Evolutionary conservation across 2,888 invertebrate genomes (phyloP), one percentile per base, ranked within the genome.

Genomic region (Tinea pellionella): DNA sequence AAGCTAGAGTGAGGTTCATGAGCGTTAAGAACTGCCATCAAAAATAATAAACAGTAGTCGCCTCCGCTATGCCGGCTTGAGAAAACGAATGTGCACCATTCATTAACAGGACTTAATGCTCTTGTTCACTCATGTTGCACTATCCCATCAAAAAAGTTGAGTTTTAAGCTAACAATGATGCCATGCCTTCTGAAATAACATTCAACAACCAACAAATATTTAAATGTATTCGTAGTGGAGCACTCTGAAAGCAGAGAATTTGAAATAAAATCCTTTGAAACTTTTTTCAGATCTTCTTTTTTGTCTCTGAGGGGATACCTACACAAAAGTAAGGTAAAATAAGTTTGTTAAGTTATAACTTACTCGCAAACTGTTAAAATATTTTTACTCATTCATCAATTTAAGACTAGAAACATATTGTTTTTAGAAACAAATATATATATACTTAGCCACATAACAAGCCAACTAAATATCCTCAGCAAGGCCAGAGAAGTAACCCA

Each of bases 221-320:
- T 67, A 74, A 76, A 78, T 76, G 66, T 74, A 78, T 79, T 76
- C 74, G 66, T 64, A 71, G 73, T 65, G 69, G 73, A 75, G 66
- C 65, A 65, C 67, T 65, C 67, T 65, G 67, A 68, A 68, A 72
- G 69, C 69, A 69, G 67, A 69, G 67, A 68, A 68, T 64, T 69
- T 68, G 66, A 70, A 72, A 77, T 73, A 78, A 68, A 67, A 65
- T 72, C 70, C 65, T 69, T 66, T 64, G 65, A 69, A 77, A 71
- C 73, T 73, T 72, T 71, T 69, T 63, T 62, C 61, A 68, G 70
- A 72, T 68, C 65, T 71, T 69, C 65, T 64, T 62, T 66, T 67
- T 68, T 66, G 64, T 70, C 74, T 74, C 73, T 30, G 24, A 68
- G 65, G 75, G 67, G 64, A 16, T 29, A 61, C 67, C 66, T 63